Base-by-base conservation (phyloP, 1,140 invertebrate species). In the Monochamus saltuarius region DNA sequence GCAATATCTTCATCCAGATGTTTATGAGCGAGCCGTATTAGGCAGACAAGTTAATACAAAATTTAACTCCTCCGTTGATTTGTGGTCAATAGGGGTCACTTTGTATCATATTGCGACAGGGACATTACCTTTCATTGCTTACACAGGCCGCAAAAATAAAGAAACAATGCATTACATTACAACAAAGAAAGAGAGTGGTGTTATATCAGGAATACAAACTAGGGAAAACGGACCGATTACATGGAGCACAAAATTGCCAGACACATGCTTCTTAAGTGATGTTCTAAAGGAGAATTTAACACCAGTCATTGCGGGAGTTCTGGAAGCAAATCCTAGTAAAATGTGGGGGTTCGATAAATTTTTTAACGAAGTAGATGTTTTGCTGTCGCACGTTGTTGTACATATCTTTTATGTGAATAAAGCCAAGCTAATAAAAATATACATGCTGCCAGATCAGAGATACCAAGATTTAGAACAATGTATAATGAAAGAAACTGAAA, bases 31-130 rank as follows among this genome's bases (percentile, higher is more conserved):
- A 68, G 95, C 95, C 16, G 94, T 99, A 7, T 77, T 98, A n/a
- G 77, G 89, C 43, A 91, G 94, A 75, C 88, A 92, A 13, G 89
- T 90, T 1, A 90, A 89, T 0, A 94, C 95, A 77, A 91, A 90
- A 19, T 98, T 98, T 81, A 90, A 90, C 11, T 94, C 94, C 0
- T 95, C 92, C 36, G 95, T 94, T 16, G 97, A 99, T 80, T 79
- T 99, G 8, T 99, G 96, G 96, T 97, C 93, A 4, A 95, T 98
- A 66, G 97, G 95, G 35, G 97, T 98, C 0, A 98, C 97, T 0
- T 77, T 98, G 1, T 99, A 95, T 74, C 96, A 99, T 78, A 94
- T 97, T 2, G 95, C 95, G 0, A 98, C 96, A 1, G 95, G 96
- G 0, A 72, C 94, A 74, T 79, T 98, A 49, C 97, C 97, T 7